These are phyloP conservation scores for Manacus vitellinus DNA, from an alignment of 2,113 vertebrate species.

Conservation along the genomic window DNA sequence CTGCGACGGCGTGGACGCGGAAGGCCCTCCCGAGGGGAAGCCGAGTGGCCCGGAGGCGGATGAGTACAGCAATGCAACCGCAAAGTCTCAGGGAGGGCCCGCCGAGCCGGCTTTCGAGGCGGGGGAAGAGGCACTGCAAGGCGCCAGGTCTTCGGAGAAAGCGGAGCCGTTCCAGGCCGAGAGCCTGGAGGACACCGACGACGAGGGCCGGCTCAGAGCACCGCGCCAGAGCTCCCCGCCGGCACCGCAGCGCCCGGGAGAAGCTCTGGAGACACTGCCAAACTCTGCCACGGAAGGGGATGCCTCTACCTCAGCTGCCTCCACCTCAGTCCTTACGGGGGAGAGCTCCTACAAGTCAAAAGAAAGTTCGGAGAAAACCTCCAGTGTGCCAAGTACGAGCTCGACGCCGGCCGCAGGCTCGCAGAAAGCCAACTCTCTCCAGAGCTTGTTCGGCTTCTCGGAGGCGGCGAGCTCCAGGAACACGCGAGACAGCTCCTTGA, in stretches of 20 bases:
- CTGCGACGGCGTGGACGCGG: conserved; percentile 93
- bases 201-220: conserved; percentile 71
- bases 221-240: conserved; percentile 62
- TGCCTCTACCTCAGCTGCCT: conserved; percentile 85
- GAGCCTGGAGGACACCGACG: conserved; percentile 74
- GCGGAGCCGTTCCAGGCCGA: conserved; percentile 59
- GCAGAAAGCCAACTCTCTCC: conserved; percentile 77
- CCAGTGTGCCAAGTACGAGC: conserved; percentile 87
- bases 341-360: conserved; percentile 73
- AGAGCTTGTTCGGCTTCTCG: conserved; percentile 89
- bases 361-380: conserved; percentile 71
- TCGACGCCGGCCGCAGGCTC: conserved; percentile 66
- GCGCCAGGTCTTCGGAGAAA: conserved; percentile 66
- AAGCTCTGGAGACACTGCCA: conserved; percentile 71
- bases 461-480: conserved; percentile 86
- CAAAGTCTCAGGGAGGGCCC: conserved; percentile 83
- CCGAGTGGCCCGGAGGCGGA: conserved; percentile 79
- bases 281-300: conserved; percentile 78
- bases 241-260: conserved; percentile 60
- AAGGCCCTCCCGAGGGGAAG: conserved; percentile 78
- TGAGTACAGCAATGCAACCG: conserved; percentile 78
- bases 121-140: conserved; percentile 75
- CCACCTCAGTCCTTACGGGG: conserved; percentile 69
- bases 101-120: conserved; percentile 73
- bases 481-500: conserved; percentile 94